Conservation (phyloP, 2,888 invertebrate species). For the Ormyrus thymus region DNA sequence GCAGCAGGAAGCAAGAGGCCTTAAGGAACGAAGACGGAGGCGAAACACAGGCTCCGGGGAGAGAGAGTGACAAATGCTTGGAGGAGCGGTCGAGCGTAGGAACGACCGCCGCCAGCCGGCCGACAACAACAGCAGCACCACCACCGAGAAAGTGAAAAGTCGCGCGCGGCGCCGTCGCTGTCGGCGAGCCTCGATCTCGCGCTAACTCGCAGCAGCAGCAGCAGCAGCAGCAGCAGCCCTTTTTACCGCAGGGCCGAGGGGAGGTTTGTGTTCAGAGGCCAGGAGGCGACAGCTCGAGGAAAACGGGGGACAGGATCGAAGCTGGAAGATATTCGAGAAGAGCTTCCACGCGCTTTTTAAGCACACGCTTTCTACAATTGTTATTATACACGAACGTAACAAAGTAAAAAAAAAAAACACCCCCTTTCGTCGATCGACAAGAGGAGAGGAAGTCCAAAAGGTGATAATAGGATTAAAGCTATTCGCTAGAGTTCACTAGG, state of each 20-base stretch:
- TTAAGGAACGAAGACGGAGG: not conserved
- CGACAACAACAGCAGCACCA: not conserved
- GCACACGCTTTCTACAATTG: slow-evolving; percentile 19
- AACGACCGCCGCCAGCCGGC: not conserved
- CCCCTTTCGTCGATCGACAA: not conserved
- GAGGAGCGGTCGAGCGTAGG: slow-evolving; percentile 1
- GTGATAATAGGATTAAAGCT: slow-evolving; percentile 40
- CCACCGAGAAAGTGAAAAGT: not conserved
- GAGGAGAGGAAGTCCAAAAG: not conserved
- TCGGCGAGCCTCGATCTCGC: not conserved
- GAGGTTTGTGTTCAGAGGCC: not conserved
- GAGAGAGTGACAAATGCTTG: slow-evolving; percentile 20
- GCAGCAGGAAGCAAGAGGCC: not conserved
- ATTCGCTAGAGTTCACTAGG: too few species aligned
- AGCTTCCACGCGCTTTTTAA: slow-evolving; percentile 27
- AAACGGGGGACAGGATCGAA: not conserved
- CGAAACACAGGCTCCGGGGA: not conserved
- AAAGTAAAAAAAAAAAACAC: not conserved
- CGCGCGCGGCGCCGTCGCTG: not conserved
- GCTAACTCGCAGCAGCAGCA: not conserved
- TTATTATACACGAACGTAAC: slow-evolving; percentile 1
- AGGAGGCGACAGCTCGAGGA: not conserved
- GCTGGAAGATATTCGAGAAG: not conserved
- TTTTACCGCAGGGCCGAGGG: not conserved
- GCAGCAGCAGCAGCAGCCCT: not conserved